Evolutionary conservation across 1,140 invertebrate genomes (phyloP).

Genomic region (Heliconius nattereri): DNA sequence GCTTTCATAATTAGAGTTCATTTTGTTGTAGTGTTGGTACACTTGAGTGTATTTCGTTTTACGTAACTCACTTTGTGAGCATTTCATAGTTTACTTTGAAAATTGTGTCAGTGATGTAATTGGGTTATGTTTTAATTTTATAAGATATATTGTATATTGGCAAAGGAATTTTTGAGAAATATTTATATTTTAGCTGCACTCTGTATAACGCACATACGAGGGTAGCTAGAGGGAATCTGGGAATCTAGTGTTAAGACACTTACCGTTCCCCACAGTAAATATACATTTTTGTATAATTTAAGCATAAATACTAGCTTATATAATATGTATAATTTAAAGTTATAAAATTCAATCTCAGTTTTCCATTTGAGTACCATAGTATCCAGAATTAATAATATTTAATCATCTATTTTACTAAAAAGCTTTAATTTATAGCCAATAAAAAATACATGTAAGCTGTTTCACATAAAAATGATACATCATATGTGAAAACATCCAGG

Average conservation of each 20-base stretch:
- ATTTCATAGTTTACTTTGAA: not conserved
- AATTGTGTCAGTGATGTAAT: not conserved
- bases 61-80: not conserved
- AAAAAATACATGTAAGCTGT: not conserved
- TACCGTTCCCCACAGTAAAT: too few species aligned
- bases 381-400: too few species aligned
- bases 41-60: not conserved
- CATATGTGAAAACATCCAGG: conserved; percentile 22
- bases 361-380: too few species aligned
- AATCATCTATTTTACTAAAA: not conserved
- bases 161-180: not conserved
- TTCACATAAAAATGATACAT: not conserved
- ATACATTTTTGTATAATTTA: too few species aligned
- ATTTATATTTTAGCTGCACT: too few species aligned
- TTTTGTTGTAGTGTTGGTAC: conserved; percentile 6
- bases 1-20: not conserved
- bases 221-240: too few species aligned
- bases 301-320: too few species aligned
- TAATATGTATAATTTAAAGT: too few species aligned
- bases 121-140: not conserved
- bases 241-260: too few species aligned
- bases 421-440: not conserved
- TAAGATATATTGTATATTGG: not conserved
- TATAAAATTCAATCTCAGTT: too few species aligned
- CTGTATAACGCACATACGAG: too few species aligned